A percentile compares a stretch with the other conserved stretches of the same genome.
Conservation (phyloP, 2,113 vertebrate species). For the Mormoops blainvillei region DNA sequence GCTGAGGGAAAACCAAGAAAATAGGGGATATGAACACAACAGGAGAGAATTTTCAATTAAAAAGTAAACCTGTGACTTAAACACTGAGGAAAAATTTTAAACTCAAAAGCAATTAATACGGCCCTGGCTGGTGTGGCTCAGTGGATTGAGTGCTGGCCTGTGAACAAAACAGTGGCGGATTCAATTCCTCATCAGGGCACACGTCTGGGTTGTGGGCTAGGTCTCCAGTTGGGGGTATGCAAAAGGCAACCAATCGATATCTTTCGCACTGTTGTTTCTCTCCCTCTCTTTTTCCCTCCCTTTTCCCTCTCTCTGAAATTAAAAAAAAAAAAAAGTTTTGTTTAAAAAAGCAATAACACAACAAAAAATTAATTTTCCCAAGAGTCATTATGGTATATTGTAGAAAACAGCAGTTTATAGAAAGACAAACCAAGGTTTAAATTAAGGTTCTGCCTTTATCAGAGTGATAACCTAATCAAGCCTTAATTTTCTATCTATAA, state of each 20-base stretch:
- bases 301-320: too few relatives aligned
- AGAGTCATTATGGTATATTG: neutral
- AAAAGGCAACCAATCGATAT: too few relatives aligned
- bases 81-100: neutral
- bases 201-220: too few relatives aligned
- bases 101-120: neutral
- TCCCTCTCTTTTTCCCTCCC: too few relatives aligned
- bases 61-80: slow-evolving; percentile 12
- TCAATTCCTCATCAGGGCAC: too few relatives aligned
- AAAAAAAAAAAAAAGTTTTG: too few relatives aligned
- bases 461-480: neutral
- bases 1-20: neutral
- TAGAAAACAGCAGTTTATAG: neutral
- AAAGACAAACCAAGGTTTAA: slow-evolving; percentile 6
- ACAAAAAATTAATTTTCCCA: neutral
- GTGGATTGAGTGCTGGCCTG: too few relatives aligned
- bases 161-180: too few relatives aligned
- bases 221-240: too few relatives aligned
- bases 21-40: neutral
- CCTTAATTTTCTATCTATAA: neutral
- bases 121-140: neutral
- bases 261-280: too few relatives aligned
- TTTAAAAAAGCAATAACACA: slow-evolving; percentile 15
- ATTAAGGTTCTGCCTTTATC: neutral
- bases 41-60: slow-evolving; percentile 22